These are phyloP conservation scores for Dione juno DNA, from an alignment of 2,888 invertebrate genomes.

Conservation along the genomic window DNA sequence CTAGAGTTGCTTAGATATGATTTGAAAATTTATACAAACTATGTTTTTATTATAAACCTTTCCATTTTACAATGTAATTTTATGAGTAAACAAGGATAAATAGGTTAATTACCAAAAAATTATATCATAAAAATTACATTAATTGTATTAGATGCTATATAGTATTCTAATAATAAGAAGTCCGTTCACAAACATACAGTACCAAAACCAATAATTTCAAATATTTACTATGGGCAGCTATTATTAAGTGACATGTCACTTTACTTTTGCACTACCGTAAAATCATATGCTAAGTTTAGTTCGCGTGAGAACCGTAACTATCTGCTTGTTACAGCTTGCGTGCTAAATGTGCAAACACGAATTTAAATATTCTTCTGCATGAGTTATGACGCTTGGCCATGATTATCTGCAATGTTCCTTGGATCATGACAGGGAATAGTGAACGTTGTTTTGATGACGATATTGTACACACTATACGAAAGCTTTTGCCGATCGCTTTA, in stretches of 20 bases:
- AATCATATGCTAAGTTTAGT: slow-evolving; percentile 49
- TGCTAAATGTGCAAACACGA: slow-evolving; percentile 64
- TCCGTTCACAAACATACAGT: background rate
- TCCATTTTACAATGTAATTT: background rate
- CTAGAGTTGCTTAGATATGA: slow-evolving; percentile 35
- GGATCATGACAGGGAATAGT: slow-evolving; percentile 43
- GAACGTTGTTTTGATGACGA: slow-evolving; percentile 41
- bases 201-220: background rate
- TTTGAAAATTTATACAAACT: slow-evolving; percentile 31
- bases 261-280: slow-evolving; percentile 39
- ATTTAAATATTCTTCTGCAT: slow-evolving; percentile 59
- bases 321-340: slow-evolving; percentile 62
- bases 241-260: slow-evolving; percentile 35
- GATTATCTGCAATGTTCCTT: slow-evolving; percentile 62
- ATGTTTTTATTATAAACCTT: slow-evolving; percentile 20
- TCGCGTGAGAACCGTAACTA: slow-evolving; percentile 63
- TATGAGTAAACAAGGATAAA: background rate
- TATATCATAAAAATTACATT: background rate
- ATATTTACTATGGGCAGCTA: slow-evolving; percentile 1
- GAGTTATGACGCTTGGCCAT: slow-evolving; percentile 60
- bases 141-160: background rate
- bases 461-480: slow-evolving; percentile 40
- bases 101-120: background rate
- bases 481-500: slow-evolving; percentile 34
- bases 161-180: background rate